Evolutionary conservation across 2,888 invertebrate genomes (phyloP), one percentile per base, ranked within the genome.

Genomic region (Rhagophthalmus giganteus): DNA sequence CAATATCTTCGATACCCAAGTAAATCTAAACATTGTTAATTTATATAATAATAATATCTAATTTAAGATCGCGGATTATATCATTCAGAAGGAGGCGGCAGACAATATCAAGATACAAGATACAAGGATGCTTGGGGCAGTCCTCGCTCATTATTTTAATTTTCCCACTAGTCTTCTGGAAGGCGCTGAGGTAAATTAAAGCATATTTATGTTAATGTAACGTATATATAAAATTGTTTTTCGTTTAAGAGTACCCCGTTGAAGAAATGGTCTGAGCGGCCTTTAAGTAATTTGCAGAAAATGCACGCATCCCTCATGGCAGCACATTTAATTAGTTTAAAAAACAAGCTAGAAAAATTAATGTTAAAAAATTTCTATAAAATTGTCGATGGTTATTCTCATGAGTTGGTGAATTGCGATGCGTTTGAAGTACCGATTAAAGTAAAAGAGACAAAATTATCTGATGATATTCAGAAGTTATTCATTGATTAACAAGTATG

Each of bases 1-100:
- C 4, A 61, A 62, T 52, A 38, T 64, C 12, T 64, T 60, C 50
- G 64, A 64, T 48, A 62, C 61, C 12, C 57, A 60, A 44, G 63
- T 61, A 51, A 40, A 13, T 27, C 10, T 47, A 12, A n/a, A n/a
- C n/a, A n/a, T n/a, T n/a, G n/a, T n/a, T n/a, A n/a, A n/a, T n/a
- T n/a, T n/a, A n/a, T n/a, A n/a, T n/a, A n/a, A n/a, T n/a, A n/a
- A n/a, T n/a, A n/a, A n/a, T n/a, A n/a, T n/a, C n/a, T n/a, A n/a
- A n/a, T 39, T 48, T 13, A 10, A 54, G 54, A 35, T 54, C 27
- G 54, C 54, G 10, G 54, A 54, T 24, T 6, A 46, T 10, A 32
- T 27, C 11, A 15, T 54, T 13, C 7, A 16, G 8, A 40, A 34
- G 13, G 26, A 40, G 1, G n/a, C n/a, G n/a, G n/a, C n/a, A n/a